These are phyloP conservation scores for Lobophora halterata DNA, from an alignment of 2,888 invertebrate genomes.

Conservation along the genomic window DNA sequence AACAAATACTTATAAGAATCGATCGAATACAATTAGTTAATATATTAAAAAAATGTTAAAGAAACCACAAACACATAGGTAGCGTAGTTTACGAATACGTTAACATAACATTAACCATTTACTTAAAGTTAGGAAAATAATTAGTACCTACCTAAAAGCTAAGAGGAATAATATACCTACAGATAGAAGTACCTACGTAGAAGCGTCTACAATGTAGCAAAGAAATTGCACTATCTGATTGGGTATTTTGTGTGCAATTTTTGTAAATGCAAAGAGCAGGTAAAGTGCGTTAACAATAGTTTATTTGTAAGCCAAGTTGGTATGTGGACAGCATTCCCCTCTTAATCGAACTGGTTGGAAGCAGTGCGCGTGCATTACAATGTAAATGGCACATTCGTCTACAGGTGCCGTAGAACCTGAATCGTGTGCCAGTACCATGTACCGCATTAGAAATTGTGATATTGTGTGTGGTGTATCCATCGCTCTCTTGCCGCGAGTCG, in stretches of 20 bases:
- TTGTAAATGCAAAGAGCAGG: slow-evolving; percentile 16
- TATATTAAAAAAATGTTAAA: too few species aligned
- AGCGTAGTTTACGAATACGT: too few species aligned
- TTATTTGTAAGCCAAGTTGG: slow-evolving; percentile 28
- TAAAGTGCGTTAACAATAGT: slow-evolving; percentile 26
- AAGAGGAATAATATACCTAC: too few species aligned
- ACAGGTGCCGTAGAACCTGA: slow-evolving; percentile 72
- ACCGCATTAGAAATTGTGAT: slow-evolving; percentile 46
- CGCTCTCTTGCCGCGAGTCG: slow-evolving; percentile 35
- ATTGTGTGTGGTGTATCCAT: slow-evolving; percentile 47
- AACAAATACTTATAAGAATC: too few species aligned
- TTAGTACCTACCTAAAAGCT: too few species aligned
- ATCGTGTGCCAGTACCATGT: slow-evolving; percentile 45
- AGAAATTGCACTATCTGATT: slow-evolving; percentile 16
- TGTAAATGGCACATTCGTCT: slow-evolving; percentile 76
- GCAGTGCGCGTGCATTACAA: slow-evolving; percentile 71
- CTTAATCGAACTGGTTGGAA: slow-evolving; percentile 72
- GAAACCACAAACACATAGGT: too few species aligned
- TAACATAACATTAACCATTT: too few species aligned
- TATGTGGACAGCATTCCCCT: slow-evolving; percentile 69
- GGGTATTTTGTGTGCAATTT: slow-evolving; percentile 13
- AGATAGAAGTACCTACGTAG: slow-evolving; percentile 4
- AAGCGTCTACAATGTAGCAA: slow-evolving; percentile 13
- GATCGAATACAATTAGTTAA: too few species aligned
- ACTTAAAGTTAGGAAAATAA: too few species aligned